Conservation (phyloP, 2,797 vertebrate species). For the Clarias fuscus region DNA sequence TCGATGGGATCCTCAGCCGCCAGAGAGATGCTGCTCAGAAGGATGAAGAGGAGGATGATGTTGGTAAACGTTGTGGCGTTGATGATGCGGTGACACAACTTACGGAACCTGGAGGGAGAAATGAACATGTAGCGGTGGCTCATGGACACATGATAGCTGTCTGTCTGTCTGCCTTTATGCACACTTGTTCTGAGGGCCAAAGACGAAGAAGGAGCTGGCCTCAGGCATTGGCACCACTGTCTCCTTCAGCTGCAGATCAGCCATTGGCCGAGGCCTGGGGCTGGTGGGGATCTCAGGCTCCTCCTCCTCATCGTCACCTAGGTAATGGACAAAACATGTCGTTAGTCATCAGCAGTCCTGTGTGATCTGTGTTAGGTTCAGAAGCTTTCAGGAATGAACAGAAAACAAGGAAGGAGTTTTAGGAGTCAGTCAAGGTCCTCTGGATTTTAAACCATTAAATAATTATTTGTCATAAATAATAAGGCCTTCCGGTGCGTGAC, state of each 20-base stretch:
- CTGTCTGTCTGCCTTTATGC: not conserved
- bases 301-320: slow-evolving; percentile 94
- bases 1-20: slow-evolving; percentile 93
- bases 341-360: not conserved
- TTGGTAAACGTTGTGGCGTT: slow-evolving; percentile 96
- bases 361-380: not conserved
- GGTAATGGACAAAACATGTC: slow-evolving; percentile 17
- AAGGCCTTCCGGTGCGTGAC: too few species aligned
- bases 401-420: not conserved
- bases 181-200: slow-evolving; percentile 94
- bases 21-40: slow-evolving; percentile 88
- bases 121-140: not conserved
- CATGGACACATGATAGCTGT: not conserved
- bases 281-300: slow-evolving; percentile 91
- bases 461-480: not conserved
- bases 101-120: slow-evolving; percentile 78
- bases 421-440: not conserved
- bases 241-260: slow-evolving; percentile 92
- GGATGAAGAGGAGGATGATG: slow-evolving; percentile 95
- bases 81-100: slow-evolving; percentile 89
- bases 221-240: slow-evolving; percentile 94
- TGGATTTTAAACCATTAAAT: not conserved
- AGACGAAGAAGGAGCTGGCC: slow-evolving; percentile 92
- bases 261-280: slow-evolving; percentile 89
- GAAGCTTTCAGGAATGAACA: not conserved